phyloP scores from a whole-genome alignment of 1,140 invertebrate genomes.

The Pseudomyrmex sp. region DNA sequence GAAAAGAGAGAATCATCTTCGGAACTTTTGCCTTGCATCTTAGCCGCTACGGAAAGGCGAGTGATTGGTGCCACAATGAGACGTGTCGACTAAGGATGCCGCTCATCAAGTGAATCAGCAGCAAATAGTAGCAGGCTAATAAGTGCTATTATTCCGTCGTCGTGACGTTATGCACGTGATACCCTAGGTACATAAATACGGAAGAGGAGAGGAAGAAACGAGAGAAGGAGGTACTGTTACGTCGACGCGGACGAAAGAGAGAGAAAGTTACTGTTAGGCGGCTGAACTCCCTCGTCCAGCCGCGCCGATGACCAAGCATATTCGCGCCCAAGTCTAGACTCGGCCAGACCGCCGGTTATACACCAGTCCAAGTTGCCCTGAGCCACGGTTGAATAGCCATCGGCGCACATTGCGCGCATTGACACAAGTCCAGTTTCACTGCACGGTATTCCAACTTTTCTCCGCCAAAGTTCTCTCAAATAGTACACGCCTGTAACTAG shows the following conservation, averaged over 20 bases:
- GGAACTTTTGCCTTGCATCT: slow-evolving; percentile 28
- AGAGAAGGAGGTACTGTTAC: slow-evolving; percentile 45
- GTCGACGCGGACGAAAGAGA: slow-evolving; percentile 52
- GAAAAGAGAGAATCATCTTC: slow-evolving; percentile 9
- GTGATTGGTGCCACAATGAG: slow-evolving; percentile 68
- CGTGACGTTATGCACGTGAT: slow-evolving; percentile 62
- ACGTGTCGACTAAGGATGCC: slow-evolving; percentile 68
- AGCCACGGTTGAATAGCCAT: slow-evolving; percentile 56
- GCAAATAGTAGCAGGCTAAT: slow-evolving; percentile 74
- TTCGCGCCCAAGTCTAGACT: slow-evolving; percentile 63
- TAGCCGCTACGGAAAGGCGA: slow-evolving; percentile 63
- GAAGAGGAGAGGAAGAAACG: slow-evolving; percentile 54
- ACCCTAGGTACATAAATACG: slow-evolving; percentile 67
- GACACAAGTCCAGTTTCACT: slow-evolving; percentile 57
- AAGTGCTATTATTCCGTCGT: slow-evolving; percentile 70
- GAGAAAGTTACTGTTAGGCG: slow-evolving; percentile 73
- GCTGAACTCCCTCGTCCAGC: slow-evolving; percentile 56
- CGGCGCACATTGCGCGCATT: slow-evolving; percentile 28
- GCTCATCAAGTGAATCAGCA: slow-evolving; percentile 74
- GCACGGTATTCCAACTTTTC: slow-evolving; percentile 56
- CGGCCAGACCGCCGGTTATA: slow-evolving; percentile 45
- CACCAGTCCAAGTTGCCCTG: slow-evolving; percentile 44
- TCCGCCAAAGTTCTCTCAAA: not conserved
- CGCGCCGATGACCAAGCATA: slow-evolving; percentile 66
- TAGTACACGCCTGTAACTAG: not conserved